Conservation (phyloP, 2,113 vertebrate genomes). For the Ceuthmochares aereus region DNA sequence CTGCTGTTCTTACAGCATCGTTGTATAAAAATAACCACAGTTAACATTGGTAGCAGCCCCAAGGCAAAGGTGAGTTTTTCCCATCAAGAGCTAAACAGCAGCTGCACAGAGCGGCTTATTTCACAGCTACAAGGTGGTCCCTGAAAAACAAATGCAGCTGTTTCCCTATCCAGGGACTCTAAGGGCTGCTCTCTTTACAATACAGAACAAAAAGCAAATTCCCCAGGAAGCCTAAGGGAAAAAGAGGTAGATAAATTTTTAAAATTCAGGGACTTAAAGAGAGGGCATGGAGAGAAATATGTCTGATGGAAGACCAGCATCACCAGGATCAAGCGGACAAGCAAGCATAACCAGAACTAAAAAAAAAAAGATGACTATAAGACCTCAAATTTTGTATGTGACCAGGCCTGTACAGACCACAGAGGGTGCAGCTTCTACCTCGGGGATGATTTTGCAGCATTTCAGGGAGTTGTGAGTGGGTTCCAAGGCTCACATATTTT, state of each 20-base stretch:
- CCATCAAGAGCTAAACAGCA: neutral
- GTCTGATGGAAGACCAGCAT: neutral
- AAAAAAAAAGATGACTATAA: neutral
- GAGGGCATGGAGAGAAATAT: neutral
- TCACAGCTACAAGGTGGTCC: neutral
- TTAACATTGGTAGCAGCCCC: neutral
- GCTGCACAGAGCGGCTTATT: neutral
- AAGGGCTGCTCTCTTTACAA: neutral
- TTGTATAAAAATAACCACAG: neutral
- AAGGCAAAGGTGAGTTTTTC: neutral
- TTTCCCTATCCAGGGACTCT: neutral
- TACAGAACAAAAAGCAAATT: neutral
- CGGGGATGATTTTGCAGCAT: neutral
- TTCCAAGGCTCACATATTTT: neutral
- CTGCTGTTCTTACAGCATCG: neutral
- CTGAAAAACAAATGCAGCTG: neutral
- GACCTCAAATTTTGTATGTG: neutral
- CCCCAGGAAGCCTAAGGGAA: neutral
- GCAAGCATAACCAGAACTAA: neutral
- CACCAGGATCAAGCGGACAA: neutral
- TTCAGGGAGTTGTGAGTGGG: neutral
- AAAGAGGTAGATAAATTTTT: neutral
- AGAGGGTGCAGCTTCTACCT: neutral
- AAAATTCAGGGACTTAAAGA: neutral
- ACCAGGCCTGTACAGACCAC: accelerated